Conservation (phyloP, 1,140 invertebrate species). For the Coenobita brevimanus region DNA sequence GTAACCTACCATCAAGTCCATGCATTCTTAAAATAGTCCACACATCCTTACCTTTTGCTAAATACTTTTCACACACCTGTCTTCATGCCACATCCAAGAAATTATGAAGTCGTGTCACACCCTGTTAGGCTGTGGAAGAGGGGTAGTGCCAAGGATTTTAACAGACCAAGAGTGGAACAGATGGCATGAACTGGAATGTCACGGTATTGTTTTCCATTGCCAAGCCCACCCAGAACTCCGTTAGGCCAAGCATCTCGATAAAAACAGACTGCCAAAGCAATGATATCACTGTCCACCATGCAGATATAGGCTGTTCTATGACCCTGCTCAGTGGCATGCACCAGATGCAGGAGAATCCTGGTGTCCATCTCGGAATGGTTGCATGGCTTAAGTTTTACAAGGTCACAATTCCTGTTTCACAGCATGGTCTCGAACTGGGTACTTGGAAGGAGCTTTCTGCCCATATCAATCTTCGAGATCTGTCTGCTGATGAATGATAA, state of each 20-base stretch:
- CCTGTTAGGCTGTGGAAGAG: constrained; percentile 3
- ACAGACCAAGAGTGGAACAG: neutral
- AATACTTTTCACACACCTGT: too few relatives aligned
- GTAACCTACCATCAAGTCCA: too few relatives aligned
- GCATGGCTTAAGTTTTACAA: neutral
- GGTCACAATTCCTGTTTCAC: too few relatives aligned
- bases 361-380: constrained; percentile 12
- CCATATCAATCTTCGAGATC: neutral
- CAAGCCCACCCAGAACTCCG: constrained; percentile 11
- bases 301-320: constrained; percentile 15
- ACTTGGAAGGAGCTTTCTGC: neutral
- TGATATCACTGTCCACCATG: neutral
- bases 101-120: constrained; percentile 21
- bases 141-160: neutral
- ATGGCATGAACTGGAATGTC: neutral
- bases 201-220: neutral
- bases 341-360: constrained; percentile 6
- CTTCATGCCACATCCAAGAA: constrained; percentile 24
- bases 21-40: too few relatives aligned
- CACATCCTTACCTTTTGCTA: too few relatives aligned
- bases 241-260: neutral
- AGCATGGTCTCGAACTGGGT: neutral
- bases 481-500: neutral
- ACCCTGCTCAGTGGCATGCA: neutral
- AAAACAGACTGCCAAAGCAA: neutral